These are phyloP conservation scores for Argynnis bischoffii DNA, from an alignment of 2,888 invertebrate species.

Conservation along the genomic window DNA sequence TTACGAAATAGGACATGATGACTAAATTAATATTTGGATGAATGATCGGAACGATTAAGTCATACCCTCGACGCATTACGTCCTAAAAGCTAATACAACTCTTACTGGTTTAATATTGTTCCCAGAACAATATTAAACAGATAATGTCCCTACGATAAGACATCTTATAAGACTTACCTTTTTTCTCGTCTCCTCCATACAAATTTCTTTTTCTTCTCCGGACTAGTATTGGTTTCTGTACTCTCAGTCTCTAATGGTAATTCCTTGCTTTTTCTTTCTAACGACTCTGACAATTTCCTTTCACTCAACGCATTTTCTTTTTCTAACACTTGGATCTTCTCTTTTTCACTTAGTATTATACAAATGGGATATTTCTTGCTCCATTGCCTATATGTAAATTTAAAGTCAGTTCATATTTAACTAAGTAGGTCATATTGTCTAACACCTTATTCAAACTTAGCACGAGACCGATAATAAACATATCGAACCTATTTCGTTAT, in stretches of 20 bases:
- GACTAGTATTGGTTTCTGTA: slow-evolving; percentile 75
- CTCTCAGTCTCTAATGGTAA: slow-evolving; percentile 63
- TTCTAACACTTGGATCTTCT: slow-evolving; percentile 74
- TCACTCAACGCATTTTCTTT: slow-evolving; percentile 60
- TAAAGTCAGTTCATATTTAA: slow-evolving; percentile 27
- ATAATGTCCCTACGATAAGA: background rate
- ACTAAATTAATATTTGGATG: no score
- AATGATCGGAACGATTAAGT: no score
- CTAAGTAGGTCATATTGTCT: slow-evolving; percentile 23
- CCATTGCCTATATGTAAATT: slow-evolving; percentile 84
- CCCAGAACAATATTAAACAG: no score
- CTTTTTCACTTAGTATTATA: slow-evolving; percentile 82
- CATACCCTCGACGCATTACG: no score
- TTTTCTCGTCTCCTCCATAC: slow-evolving; percentile 73
- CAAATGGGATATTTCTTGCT: slow-evolving; percentile 97
- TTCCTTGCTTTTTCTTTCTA: slow-evolving; percentile 62
- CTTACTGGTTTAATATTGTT: no score
- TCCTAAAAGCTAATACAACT: no score
- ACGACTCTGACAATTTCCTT: slow-evolving; percentile 56
- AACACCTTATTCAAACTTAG: slow-evolving; percentile 6
- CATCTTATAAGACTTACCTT: slow-evolving; percentile 51
- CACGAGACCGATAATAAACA: no score
- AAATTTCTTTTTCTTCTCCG: slow-evolving; percentile 73
- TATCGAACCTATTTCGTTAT: no score
- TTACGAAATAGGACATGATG: no score